Evolutionary conservation across 2,797 vertebrate genomes (phyloP).

Genomic region (Apodemus agrarius): DNA sequence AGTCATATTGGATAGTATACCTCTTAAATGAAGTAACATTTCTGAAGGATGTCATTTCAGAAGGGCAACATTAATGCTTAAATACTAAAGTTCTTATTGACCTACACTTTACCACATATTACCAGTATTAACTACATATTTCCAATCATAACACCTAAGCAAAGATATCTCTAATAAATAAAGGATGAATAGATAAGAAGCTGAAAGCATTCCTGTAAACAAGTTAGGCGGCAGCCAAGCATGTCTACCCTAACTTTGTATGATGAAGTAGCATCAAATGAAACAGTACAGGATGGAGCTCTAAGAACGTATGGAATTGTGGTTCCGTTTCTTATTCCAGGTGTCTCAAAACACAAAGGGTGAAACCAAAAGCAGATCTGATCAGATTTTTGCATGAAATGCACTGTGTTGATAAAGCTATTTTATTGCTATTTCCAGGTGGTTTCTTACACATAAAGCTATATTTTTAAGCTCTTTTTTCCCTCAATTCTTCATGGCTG

Average conservation of each 20-base stretch:
- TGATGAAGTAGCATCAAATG: constrained; percentile 35
- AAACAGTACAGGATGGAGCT: not conserved
- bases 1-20: not conserved
- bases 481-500: constrained; percentile 42
- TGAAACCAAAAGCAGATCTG: constrained; percentile 60
- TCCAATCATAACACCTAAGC: not conserved
- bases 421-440: constrained; percentile 67
- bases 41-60: not conserved
- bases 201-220: not conserved
- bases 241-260: not conserved
- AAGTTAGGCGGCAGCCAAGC: not conserved
- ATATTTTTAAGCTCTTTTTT: constrained; percentile 64
- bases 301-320: constrained; percentile 25
- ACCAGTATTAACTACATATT: not conserved
- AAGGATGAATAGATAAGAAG: constrained; percentile 10
- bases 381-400: constrained; percentile 56
- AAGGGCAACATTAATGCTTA: not conserved
- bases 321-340: constrained; percentile 44
- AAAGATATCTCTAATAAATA: constrained; percentile 33
- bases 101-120: not conserved
- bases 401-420: constrained; percentile 66
- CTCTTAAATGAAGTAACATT: constrained; percentile 36
- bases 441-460: constrained; percentile 59
- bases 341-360: constrained; percentile 45
- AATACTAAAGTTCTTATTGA: not conserved